phyloP scores from a whole-genome alignment of 2,113 vertebrate species.

The Lipophrys pholis region DNA sequence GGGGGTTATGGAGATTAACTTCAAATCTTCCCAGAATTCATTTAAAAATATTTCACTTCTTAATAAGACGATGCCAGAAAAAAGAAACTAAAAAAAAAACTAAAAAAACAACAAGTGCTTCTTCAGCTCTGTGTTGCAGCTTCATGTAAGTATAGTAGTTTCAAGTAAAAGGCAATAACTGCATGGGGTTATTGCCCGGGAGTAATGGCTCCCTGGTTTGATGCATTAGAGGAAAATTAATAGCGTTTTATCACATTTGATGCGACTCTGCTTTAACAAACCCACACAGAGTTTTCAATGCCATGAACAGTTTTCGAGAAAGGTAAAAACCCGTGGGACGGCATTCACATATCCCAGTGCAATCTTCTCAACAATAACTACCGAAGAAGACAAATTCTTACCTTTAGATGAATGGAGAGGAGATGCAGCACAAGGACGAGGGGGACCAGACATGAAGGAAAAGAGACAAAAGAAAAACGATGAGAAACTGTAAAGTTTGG shows the following conservation, averaged over 20 bases:
- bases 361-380: not conserved
- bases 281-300: constrained; percentile 1
- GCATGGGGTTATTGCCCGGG: constrained; percentile 24
- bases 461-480: constrained; percentile 6
- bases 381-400: constrained; percentile 64
- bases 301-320: not conserved
- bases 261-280: not conserved
- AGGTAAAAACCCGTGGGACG: constrained; percentile 1
- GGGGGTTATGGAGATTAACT: constrained; percentile 63
- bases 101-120: constrained; percentile 17
- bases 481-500: constrained; percentile 30
- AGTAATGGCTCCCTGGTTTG: constrained; percentile 7
- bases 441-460: constrained; percentile 15
- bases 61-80: constrained; percentile 26
- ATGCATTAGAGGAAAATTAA: constrained; percentile 16
- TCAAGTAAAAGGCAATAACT: constrained; percentile 16
- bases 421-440: constrained; percentile 9
- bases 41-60: constrained; percentile 47
- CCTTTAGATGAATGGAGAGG: constrained; percentile 64
- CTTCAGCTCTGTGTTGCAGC: constrained; percentile 26
- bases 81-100: too few species aligned
- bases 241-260: constrained; percentile 23
- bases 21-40: constrained; percentile 51
- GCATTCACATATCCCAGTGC: constrained; percentile 16
- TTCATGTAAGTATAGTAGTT: constrained; percentile 3